Conservation (phyloP, 2,797 vertebrate species). For the Otolemur crassicaudatus region DNA sequence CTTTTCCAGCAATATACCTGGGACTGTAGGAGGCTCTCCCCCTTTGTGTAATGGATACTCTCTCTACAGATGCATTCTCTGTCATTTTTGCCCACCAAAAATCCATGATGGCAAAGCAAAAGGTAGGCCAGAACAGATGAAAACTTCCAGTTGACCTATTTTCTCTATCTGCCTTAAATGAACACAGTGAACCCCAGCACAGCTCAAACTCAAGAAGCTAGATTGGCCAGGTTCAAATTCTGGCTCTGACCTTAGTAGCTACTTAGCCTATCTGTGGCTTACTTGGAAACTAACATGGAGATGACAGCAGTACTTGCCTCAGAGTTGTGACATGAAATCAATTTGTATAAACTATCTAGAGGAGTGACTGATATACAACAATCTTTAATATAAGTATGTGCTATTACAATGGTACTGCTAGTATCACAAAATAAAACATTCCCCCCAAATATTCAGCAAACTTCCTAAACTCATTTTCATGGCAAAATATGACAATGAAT, state of each 20-base stretch:
- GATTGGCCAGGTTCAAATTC: not conserved
- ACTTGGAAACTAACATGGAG: not conserved
- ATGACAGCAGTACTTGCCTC: not conserved
- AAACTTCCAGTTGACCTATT: not conserved
- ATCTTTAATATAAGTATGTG: not conserved
- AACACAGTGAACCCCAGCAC: not conserved
- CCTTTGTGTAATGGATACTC: not conserved
- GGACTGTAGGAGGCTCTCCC: not conserved
- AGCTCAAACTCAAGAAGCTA: not conserved
- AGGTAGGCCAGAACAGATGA: not conserved
- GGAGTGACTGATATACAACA: not conserved
- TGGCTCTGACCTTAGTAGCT: not conserved
- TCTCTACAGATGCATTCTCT: not conserved
- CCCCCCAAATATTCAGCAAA: not conserved
- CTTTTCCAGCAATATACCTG: not conserved
- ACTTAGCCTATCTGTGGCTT: not conserved
- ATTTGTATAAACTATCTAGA: not conserved
- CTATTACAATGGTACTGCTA: not conserved
- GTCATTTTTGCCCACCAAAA: not conserved
- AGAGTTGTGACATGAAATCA: not conserved
- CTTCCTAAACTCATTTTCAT: conserved; percentile 47
- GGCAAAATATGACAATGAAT: not conserved
- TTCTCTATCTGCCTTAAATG: not conserved
- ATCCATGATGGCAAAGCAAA: not conserved
- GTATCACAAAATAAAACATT: not conserved